These are phyloP conservation scores for Gallinago undulata DNA, from an alignment of 2,113 vertebrate genomes.

Conservation along the genomic window DNA sequence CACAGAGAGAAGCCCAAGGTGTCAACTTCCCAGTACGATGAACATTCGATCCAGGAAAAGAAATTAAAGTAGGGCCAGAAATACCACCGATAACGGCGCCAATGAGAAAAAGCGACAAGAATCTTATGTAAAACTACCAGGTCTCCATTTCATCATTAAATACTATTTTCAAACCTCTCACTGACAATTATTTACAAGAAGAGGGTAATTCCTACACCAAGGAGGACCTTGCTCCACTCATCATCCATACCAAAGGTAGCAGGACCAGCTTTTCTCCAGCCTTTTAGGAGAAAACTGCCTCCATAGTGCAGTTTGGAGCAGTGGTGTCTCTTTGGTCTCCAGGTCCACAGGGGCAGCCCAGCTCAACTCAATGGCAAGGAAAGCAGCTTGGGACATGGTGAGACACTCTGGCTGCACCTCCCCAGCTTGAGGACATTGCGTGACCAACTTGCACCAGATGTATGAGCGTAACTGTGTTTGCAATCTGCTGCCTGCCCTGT, in stretches of 20 bases:
- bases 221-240: not conserved
- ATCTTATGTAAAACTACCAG: not conserved
- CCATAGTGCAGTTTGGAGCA: not conserved
- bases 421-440: not conserved
- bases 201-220: not conserved
- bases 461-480: not conserved
- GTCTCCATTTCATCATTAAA: not conserved
- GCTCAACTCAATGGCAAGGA: not conserved
- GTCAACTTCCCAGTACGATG: not conserved
- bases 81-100: not conserved
- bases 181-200: not conserved
- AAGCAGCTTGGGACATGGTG: not conserved
- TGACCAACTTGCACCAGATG: not conserved
- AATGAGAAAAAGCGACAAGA: not conserved
- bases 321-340: not conserved
- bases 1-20: not conserved
- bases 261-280: not conserved
- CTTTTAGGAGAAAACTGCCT: not conserved
- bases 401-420: not conserved
- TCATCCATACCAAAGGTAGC: not conserved
- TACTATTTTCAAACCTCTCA: not conserved
- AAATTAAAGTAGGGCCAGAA: slow-evolving; percentile 18
- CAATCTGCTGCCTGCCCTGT: not conserved
- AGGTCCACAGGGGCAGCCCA: not conserved
- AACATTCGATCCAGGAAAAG: not conserved